Evolutionary conservation across 2,797 vertebrate species (phyloP), one percentile per base, ranked within the genome.

Genomic region (Platyrinchus mystaceus): DNA sequence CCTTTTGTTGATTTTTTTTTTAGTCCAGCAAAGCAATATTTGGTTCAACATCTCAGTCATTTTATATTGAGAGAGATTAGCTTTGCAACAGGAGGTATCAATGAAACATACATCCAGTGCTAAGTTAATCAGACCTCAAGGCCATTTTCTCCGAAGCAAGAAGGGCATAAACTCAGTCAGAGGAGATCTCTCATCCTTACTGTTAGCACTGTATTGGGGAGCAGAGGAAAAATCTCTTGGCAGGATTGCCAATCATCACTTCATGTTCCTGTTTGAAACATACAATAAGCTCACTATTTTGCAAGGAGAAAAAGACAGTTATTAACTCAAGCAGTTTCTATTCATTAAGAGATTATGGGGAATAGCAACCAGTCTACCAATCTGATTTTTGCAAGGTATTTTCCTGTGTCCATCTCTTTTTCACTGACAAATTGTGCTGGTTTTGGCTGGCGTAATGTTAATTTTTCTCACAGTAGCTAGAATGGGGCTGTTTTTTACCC

Each of bases 241-340:
- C 58, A 91, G 67, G 37, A 70, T n/a, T 91, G 52, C 34, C 73
- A 82, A 86, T 91, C 73, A 88, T 91, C 69, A 56, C 53, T 93
- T 87, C 11, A 7, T 69, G 66, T 69, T 84, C 58, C 66, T 86
- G 39, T 67, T 86, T 37, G 79, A 91, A 87, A 78, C 66, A 49
- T 30, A 92, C 62, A 93, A 84, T 55, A 17, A 86, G 12, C 63
- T 91, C 69, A 78, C 69, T 94, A 79, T 96, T 95, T 92, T 46
- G 52, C 43, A 60, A 88, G 55, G 66, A 89, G 70, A 84, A 93
- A 82, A 92, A 81, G 20, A 49, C 74, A 66, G 27, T 73, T 87
- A 78, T 55, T 71, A 86, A 74, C 75, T 93, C 58, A 77, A 84
- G 43, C 27, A 53, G 36, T 47, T 78, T 93, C 71, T 91, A 15